A percentile compares a stretch with the other conserved stretches of the same genome.
Conservation (phyloP, 2,113 vertebrate species). For the Heliornis fulica region DNA sequence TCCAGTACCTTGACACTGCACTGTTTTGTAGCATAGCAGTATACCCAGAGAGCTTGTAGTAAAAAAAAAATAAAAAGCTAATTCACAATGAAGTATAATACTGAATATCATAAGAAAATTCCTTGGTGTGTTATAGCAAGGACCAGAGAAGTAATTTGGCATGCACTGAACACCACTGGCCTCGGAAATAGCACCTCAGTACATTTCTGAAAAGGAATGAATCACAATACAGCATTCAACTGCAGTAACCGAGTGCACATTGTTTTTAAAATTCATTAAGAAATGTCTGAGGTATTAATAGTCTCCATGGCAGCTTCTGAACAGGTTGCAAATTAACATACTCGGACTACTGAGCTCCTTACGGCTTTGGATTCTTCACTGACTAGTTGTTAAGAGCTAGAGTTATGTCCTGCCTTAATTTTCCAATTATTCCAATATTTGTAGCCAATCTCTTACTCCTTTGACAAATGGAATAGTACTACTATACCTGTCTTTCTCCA, state of each 20-base stretch:
- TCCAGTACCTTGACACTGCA: fast-evolving
- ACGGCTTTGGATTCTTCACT: background rate
- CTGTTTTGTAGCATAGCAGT: background rate
- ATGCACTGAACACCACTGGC: background rate
- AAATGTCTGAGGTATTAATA: background rate
- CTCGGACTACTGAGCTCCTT: background rate
- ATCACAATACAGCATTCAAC: background rate
- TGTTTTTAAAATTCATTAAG: slow-evolving; percentile 32
- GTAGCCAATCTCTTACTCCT: background rate
- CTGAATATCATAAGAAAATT: background rate
- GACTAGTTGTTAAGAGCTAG: background rate
- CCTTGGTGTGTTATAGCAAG: background rate
- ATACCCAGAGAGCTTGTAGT: background rate
- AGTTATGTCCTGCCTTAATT: background rate
- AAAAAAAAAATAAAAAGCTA: background rate
- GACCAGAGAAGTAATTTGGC: background rate
- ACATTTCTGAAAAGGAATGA: background rate
- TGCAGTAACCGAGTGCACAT: background rate
- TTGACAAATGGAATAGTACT: background rate
- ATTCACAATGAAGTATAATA: background rate
- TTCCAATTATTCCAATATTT: background rate
- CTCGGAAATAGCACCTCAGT: background rate
- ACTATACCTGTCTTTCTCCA: background rate
- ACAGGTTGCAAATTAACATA: background rate
- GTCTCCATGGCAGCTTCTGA: slow-evolving; percentile 5